Evolutionary conservation across 2,113 vertebrate genomes (phyloP).

Genomic region (Suncus etruscus): DNA sequence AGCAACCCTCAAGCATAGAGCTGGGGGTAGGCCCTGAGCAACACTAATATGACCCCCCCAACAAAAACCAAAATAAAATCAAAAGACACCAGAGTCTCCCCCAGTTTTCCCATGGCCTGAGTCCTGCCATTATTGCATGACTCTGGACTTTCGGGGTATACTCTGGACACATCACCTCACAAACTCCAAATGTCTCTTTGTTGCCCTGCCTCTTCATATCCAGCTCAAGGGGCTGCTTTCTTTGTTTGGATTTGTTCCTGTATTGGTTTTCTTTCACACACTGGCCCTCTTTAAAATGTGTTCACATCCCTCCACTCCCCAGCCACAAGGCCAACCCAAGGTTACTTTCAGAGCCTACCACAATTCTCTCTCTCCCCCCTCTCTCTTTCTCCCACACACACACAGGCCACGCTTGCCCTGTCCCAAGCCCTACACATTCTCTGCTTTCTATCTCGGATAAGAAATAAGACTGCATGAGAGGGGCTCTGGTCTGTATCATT

Average conservation of each 20-base stretch:
- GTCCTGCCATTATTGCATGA: background rate
- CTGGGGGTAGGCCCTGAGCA: too few species aligned
- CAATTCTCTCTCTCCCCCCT: background rate
- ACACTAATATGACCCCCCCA: too few species aligned
- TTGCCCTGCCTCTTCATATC: background rate
- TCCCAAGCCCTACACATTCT: slow-evolving; percentile 52
- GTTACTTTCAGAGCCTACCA: slow-evolving; percentile 13
- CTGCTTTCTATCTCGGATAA: slow-evolving; percentile 66
- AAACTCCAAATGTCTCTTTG: slow-evolving; percentile 19
- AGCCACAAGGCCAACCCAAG: background rate
- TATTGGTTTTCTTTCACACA: background rate
- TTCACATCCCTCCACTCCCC: background rate
- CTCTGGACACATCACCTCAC: background rate
- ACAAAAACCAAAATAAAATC: too few species aligned
- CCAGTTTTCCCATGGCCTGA: background rate
- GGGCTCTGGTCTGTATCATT: slow-evolving; percentile 69
- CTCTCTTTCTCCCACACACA: too few species aligned
- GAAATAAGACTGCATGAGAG: slow-evolving; percentile 47
- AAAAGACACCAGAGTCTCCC: too few species aligned
- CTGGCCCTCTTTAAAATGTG: slow-evolving; percentile 17
- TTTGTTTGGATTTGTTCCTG: slow-evolving; percentile 2
- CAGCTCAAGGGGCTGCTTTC: background rate
- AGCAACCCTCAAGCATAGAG: too few species aligned
- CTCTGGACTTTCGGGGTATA: background rate
- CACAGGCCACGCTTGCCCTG: slow-evolving; percentile 28